phyloP scores from a whole-genome alignment of 2,113 vertebrate species.

The Peromyscus polionotus region DNA sequence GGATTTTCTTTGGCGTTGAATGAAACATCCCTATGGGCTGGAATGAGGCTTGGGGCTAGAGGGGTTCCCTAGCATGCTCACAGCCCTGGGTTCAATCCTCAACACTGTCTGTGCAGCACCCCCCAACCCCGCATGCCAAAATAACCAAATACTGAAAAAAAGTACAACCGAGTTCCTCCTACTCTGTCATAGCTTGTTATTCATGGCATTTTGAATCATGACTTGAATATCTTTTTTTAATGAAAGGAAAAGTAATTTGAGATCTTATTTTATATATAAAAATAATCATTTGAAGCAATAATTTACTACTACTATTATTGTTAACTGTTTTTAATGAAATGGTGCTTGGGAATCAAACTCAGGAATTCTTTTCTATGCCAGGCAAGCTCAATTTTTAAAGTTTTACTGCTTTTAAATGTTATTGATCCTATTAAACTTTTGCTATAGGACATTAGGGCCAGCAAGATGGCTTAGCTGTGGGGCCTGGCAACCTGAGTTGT shows the following conservation, averaged over 20 bases:
- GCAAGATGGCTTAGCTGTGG: background rate
- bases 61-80: background rate
- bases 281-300: conserved; percentile 4
- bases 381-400: background rate
- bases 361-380: background rate
- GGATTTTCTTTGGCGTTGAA: conserved; percentile 40
- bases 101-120: no score
- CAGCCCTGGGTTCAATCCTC: background rate
- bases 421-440: background rate
- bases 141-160: background rate
- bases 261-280: conserved; percentile 38
- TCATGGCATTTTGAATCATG: conserved; percentile 49
- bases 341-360: background rate
- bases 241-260: conserved; percentile 52
- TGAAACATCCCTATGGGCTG: background rate
- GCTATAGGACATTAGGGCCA: background rate
- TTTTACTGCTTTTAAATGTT: background rate
- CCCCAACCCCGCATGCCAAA: background rate
- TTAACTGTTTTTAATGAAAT: background rate
- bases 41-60: background rate
- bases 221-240: conserved; percentile 36
- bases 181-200: conserved; percentile 23
- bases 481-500: background rate
- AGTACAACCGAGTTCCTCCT: background rate
- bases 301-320: background rate